Base-by-base conservation (phyloP, 1,140 invertebrate species). In the Tetragnatha versicolor region DNA sequence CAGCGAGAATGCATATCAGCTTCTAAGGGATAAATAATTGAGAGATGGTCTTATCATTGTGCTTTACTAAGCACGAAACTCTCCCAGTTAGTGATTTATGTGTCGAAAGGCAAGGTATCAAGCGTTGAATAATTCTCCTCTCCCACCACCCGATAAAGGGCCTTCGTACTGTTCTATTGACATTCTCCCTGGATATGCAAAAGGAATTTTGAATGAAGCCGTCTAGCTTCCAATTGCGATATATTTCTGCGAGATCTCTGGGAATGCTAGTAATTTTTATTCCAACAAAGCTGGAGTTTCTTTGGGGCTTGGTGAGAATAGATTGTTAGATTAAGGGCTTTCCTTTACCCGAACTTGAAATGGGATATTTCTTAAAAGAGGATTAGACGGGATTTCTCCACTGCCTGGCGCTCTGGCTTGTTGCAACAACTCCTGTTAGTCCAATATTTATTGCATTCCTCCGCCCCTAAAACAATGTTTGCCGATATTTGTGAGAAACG, bases 71-170 rank as follows among this genome's bases (percentile, higher is more conserved):
- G 49, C 66, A 33, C 47, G 33, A 69, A 69, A 69, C 53, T 27
- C 47, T 69, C 47, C 17, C 47, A 33, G 66, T 69, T 69, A 35
- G 66, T 69, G 66, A 69, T 69, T 69, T 69, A 69, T 69, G 66
- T 53, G 66, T 53, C 66, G 49, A 53, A 69, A 53, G 49, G 66
- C 66, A 25, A 49, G 47, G 66, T 20, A 69, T 53, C 66, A 69
- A 69, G 45, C 42, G 17, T n/a, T 10, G 27, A 66, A 29, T 66
- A 42, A 66, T 66, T 66, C 37, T 42, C 42, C 39, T 33, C 45
- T 53, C 47, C 20, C 37, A 22, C 31, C 9, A 33, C 33, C 22
- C 29, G 66, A 69, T 69, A 69, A 69, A 69, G 27, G 66, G 53
- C 7, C 27, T 20, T 17, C 66, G 25, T 25, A 69, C 33, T 45